Percentiles rank a stretch among this genome's conserved stretches.
These are phyloP conservation scores for Linurgus olivaceus DNA, from an alignment of 2,797 vertebrate species.

Conservation along the genomic window DNA sequence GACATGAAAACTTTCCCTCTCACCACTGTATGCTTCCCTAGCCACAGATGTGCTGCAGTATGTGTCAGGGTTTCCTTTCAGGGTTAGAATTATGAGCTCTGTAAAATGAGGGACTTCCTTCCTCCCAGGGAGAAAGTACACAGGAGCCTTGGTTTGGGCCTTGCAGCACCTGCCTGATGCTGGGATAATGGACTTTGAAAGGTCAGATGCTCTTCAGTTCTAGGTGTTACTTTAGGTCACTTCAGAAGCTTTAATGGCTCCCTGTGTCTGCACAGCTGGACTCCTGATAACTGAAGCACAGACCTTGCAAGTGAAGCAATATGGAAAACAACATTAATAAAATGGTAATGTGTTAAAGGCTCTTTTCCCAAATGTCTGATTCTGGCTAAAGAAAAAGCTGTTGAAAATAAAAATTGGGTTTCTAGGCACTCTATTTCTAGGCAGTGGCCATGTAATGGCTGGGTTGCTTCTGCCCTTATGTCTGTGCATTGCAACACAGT, in stretches of 20 bases:
- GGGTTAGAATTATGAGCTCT: not conserved
- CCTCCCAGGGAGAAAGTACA: not conserved
- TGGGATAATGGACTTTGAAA: constrained; percentile 15
- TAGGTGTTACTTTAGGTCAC: not conserved
- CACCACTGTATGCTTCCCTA: not conserved
- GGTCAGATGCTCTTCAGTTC: not conserved
- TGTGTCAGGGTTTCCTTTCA: not conserved
- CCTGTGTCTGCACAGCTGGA: not conserved
- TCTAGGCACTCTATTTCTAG: not conserved
- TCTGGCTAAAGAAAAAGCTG: not conserved
- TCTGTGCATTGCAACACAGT: not conserved
- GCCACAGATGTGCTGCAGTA: not conserved
- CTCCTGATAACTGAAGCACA: not conserved
- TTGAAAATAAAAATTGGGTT: not conserved
- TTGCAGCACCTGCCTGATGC: not conserved
- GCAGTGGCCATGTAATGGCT: not conserved
- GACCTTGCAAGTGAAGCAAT: not conserved
- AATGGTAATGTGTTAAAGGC: not conserved
- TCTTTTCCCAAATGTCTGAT: not conserved
- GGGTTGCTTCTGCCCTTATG: not conserved
- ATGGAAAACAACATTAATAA: not conserved
- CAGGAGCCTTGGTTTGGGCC: not conserved
- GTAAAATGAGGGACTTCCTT: not conserved
- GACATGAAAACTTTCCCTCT: not conserved
- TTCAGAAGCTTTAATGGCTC: constrained; percentile 6